Base-by-base conservation (phyloP, 2,888 invertebrate species). In the Tetragonisca angustula region DNA sequence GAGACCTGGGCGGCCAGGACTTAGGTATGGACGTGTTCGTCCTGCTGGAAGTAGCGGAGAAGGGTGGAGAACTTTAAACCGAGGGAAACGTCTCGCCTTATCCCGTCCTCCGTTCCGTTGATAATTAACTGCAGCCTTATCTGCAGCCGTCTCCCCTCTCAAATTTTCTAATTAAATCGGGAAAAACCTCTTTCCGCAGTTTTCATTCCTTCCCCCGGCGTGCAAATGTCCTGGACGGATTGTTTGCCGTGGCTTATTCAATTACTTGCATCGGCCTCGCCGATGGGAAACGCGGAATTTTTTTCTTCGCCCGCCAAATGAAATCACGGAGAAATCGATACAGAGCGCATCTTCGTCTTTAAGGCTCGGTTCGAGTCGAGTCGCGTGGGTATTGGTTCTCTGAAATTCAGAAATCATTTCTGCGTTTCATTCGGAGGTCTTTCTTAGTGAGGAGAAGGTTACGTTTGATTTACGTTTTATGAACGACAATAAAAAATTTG, bases 101-200 rank as follows among this genome's bases (percentile, higher is more conserved):
- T 70, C 59, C 64, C 65, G 17, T 21, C 50, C 71, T 43, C 61
- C 15, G 36, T 21, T 32, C 54, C 64, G 56, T 75, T 75, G 82
- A 88, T 86, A 88, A 88, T 88, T 88, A 86, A 88, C 82, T 76
- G 78, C 74, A 65, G 69, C 69, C 75, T 84, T 79, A 82, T 82
- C 65, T 69, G 36, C 49, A 54, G 65, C 56, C 56, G n/a, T 56
- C 56, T 59, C 59, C 61, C 32, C 24, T 50, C 56, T 79, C 59
- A 72, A 83, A 86, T 83, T 81, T 75, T 61, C 76, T 84, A 88
- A 88, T 88, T 88, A 88, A 88, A 86, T 87, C 80, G 85, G 69
- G 65, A 67, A 81, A 84, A 56, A 56, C n/a, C 79, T 86, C 78
- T 73, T 80, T 76, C 77, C 24, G 70, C 52, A 76, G 79, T 70